Conservation (phyloP, 2,113 vertebrate genomes). For the Madoqua kirkii region DNA sequence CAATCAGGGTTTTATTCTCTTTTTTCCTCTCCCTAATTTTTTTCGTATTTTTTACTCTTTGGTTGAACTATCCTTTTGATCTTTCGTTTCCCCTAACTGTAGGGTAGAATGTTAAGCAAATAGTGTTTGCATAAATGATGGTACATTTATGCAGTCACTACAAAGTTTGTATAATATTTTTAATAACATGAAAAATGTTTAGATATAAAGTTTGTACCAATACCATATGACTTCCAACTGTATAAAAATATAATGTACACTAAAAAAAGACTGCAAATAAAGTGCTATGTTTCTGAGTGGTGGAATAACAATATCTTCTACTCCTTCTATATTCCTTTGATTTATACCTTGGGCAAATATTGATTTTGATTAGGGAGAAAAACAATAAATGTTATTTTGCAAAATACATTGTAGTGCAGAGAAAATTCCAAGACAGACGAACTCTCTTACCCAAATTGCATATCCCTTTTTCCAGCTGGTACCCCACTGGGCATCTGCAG, state of each 20-base stretch:
- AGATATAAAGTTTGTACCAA: not conserved
- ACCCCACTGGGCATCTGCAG: slow-evolving; percentile 91
- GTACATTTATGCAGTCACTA: not conserved
- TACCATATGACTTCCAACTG: not conserved
- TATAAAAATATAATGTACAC: not conserved
- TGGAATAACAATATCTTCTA: not conserved
- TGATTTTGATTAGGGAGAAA: not conserved
- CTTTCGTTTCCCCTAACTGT: not conserved
- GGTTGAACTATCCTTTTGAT: not conserved
- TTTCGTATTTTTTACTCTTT: not conserved
- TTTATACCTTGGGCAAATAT: not conserved
- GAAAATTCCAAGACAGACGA: not conserved
- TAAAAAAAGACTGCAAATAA: not conserved
- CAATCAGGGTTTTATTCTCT: not conserved
- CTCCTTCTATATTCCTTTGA: not conserved
- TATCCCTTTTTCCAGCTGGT: slow-evolving; percentile 90
- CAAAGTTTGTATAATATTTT: not conserved
- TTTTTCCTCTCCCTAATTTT: not conserved
- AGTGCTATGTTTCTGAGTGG: not conserved
- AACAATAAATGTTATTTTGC: not conserved
- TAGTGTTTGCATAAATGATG: not conserved
- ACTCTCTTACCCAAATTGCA: slow-evolving; percentile 89
- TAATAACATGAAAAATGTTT: not conserved
- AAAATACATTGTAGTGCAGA: not conserved
- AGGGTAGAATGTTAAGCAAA: not conserved